phyloP scores from a whole-genome alignment of 2,888 invertebrate genomes.

The Phaedon cochleariae region DNA sequence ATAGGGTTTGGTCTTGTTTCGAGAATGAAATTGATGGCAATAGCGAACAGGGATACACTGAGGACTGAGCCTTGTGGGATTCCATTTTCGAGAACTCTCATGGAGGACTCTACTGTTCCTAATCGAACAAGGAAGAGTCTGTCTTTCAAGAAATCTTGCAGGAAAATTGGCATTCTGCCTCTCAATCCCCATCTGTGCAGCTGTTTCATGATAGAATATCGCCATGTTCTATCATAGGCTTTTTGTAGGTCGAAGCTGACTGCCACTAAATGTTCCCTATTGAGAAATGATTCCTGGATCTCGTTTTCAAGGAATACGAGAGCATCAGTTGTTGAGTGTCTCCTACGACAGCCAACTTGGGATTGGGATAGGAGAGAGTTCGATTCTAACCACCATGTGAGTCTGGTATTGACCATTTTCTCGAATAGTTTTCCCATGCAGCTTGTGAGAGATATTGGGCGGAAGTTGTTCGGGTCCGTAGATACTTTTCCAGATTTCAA shows the following conservation, averaged over 20 bases:
- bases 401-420: not conserved
- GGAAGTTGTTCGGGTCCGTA: not conserved
- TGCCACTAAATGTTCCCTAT: no score
- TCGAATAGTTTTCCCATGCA: not conserved
- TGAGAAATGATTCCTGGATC: no score
- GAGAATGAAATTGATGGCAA: not conserved
- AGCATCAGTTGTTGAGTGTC: not conserved
- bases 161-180: not conserved
- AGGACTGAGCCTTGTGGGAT: not conserved
- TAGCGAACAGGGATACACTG: not conserved
- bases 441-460: not conserved
- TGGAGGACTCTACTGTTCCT: not conserved
- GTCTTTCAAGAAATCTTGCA: not conserved
- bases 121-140: not conserved
- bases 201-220: no score
- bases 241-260: no score
- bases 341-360: no score
- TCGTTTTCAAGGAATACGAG: no score
- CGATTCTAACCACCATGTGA: no score
- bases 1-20: not conserved
- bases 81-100: not conserved
- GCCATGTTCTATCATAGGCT: no score
- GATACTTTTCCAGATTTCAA: not conserved
- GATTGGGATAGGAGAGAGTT: no score
- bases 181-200: not conserved